These are phyloP conservation scores for Cephus spinipes DNA, from an alignment of 2,888 invertebrate genomes.

Conservation along the genomic window DNA sequence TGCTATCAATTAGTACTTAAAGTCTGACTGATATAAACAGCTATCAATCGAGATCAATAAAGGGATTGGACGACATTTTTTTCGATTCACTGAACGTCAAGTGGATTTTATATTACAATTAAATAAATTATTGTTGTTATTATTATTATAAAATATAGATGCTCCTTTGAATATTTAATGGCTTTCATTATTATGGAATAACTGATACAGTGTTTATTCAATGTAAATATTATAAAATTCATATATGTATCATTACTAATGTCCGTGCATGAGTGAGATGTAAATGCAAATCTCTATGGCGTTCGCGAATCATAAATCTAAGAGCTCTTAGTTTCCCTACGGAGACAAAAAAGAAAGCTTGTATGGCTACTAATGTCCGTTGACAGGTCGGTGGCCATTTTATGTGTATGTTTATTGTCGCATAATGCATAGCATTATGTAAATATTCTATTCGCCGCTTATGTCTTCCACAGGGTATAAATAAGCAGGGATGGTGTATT, in stretches of 20 bases:
- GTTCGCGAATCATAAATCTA: neutral
- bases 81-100: neutral
- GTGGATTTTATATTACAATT: neutral
- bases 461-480: slow-evolving; percentile 32
- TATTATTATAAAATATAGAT: too few relatives aligned
- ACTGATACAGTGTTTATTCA: neutral
- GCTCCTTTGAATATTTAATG: too few relatives aligned
- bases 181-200: neutral
- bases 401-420: neutral
- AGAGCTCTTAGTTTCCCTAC: neutral
- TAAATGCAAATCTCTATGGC: neutral
- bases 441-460: slow-evolving; percentile 38
- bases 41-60: neutral
- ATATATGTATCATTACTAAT: neutral
- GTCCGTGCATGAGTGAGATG: neutral
- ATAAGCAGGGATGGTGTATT: slow-evolving; percentile 36
- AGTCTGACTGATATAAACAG: neutral
- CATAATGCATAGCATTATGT: slow-evolving; percentile 40
- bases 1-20: neutral
- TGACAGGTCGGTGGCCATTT: neutral
- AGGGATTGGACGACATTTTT: neutral
- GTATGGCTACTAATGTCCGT: neutral
- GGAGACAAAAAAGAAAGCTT: neutral
- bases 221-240: neutral
- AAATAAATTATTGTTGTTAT: neutral